A percentile compares a stretch with the other conserved stretches of the same genome.
phyloP scores from a whole-genome alignment of 2,888 invertebrate species.

The Esperia sulphurella region DNA sequence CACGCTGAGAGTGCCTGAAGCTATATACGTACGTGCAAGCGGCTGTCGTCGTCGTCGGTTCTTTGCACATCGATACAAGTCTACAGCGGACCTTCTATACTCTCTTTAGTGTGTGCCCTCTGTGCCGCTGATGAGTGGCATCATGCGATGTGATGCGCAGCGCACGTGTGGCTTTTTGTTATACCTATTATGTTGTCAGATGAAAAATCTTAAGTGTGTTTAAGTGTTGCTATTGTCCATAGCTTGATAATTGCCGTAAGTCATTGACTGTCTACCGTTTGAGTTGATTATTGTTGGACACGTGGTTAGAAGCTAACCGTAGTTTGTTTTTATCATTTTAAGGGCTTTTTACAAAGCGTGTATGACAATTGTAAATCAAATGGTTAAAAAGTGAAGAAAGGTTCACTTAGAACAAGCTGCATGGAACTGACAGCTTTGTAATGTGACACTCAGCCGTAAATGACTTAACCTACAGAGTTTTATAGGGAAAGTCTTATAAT shows the following conservation, averaged over 20 bases:
- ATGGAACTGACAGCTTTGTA: too few species aligned
- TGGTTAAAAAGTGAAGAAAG: too few species aligned
- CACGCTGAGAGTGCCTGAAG: too few species aligned
- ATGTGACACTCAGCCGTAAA: too few species aligned
- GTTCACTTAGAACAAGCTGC: too few species aligned
- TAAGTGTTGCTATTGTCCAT: constrained; percentile 42
- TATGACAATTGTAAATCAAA: too few species aligned
- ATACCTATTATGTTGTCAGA: constrained; percentile 57
- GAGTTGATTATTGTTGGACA: not conserved
- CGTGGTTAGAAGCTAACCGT: not conserved
- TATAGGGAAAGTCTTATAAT: too few species aligned
- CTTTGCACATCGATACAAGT: too few species aligned
- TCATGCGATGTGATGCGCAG: constrained; percentile 43
- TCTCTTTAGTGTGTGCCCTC: constrained; percentile 22
- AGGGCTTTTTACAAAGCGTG: too few species aligned
- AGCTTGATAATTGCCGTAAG: constrained; percentile 27
- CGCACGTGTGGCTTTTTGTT: constrained; percentile 58
- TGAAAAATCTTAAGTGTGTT: constrained; percentile 44
- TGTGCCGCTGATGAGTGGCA: constrained; percentile 41
- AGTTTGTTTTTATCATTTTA: not conserved
- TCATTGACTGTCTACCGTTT: constrained; percentile 26
- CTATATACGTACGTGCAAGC: too few species aligned
- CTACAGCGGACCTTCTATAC: not conserved
- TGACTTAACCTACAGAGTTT: too few species aligned
- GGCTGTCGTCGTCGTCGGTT: too few species aligned